Conservation (phyloP, 1,140 invertebrate genomes). For the Drosophila varians region DNA sequence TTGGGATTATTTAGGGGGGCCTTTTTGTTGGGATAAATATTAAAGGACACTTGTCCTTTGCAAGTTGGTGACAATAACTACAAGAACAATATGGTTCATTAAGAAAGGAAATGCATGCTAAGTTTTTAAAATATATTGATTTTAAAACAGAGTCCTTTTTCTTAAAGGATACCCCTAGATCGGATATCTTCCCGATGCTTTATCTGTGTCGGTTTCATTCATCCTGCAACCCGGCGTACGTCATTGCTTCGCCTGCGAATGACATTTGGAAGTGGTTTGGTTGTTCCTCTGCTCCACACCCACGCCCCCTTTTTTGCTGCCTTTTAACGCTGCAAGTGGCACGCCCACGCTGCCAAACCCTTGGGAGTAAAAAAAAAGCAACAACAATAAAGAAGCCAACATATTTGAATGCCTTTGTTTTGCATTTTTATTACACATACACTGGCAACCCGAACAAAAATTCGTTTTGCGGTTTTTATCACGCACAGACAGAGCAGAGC, state of each 20-base stretch:
- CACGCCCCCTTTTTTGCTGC: neutral
- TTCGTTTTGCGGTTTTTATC: constrained; percentile 78
- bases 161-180: neutral
- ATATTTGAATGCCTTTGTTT: constrained; percentile 77
- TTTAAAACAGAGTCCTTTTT: neutral
- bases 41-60: no score
- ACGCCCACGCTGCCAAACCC: constrained; percentile 50
- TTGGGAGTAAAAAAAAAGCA: constrained; percentile 6
- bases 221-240: constrained; percentile 37
- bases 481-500: constrained; percentile 47
- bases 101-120: no score
- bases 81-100: no score
- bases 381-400: constrained; percentile 31
- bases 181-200: neutral
- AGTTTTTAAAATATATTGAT: neutral
- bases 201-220: constrained; percentile 11
- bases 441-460: constrained; percentile 46
- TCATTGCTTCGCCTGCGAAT: constrained; percentile 72
- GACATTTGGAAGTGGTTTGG: constrained; percentile 76
- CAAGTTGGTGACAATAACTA: no score
- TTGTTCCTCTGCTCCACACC: constrained; percentile 22
- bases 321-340: constrained; percentile 41
- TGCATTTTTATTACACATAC: constrained; percentile 68
- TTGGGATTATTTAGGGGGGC: neutral
- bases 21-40: neutral